Evolutionary conservation across 37 sponge, comb jelly and placozoan genomes (phyloP), one percentile per base, ranked within the genome.

Genomic region (Tethya wilhelma): DNA sequence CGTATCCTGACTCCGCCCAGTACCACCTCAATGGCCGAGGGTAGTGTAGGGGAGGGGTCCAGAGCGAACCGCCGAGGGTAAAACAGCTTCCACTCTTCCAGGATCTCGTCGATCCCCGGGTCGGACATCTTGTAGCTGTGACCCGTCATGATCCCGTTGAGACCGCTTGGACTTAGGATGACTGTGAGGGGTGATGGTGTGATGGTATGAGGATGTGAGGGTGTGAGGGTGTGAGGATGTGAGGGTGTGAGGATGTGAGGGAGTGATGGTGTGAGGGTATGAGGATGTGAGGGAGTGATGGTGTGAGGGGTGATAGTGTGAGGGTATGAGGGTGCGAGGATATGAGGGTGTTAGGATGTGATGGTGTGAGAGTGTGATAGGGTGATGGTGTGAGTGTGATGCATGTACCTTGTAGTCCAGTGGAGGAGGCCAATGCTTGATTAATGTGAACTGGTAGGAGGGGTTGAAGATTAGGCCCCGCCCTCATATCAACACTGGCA

Each of bases 11-110:
- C 88, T 28, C 88, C 88, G 29, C 93, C 93, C n/a, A 87, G 32
- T 19, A 92, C 85, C 3, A 92, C 93, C 49, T 92, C 93, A 25
- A 92, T 87, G 38, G 93, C 93, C 14, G 88, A 81, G 1, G 93
- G 93, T 6, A 92, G 66, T 32, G 67, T 56, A 12, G 67, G 66
- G 41, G 80, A 65, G 30, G 71, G 43, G 29, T 87, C 88, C 42
- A 67, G 28, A 12, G 62, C 42, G 36, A 84, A 84, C 36, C 84
- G 69, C 12, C 71, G 68, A 26, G 88, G 93, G 33, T 79, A 92
- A 68, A 92, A 92, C 28, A 92, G 45, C 66, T 92, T 87, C 93
- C 93, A 92, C 49, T 92, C 93, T 38, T 92, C 89, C 29, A 92
- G 69, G 45, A 92, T 65, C 32, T 92, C 88, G 32, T 62, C 59